Evolutionary conservation across 2,797 vertebrate species (phyloP), one percentile per base, ranked within the genome.

Genomic region (Acestrorhynchus altus): DNA sequence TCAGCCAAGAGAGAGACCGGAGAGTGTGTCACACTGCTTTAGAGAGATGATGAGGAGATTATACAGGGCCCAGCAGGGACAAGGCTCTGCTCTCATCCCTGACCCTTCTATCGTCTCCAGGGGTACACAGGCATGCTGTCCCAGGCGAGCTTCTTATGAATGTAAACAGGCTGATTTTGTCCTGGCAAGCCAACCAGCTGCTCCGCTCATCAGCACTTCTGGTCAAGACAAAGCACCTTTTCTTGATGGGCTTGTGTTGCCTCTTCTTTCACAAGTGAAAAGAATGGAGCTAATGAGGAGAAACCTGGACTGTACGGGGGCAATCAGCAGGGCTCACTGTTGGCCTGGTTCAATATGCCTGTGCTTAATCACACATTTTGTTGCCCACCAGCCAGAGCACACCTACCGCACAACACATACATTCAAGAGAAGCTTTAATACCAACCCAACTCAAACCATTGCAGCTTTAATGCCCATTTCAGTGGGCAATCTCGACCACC

Each of bases 31-130:
- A 11, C 26, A 66, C 8, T 51, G 31, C 69, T 80, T 65, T 56
- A 35, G 42, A 83, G 40, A 68, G 18, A 61, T 46, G 74, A 78
- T 64, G 66, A 78, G 49, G 63, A 78, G 69, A 78, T 78, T 75
- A 80, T 67, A 40, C 26, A 35, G 26, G 26, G 61, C 66, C 28
- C 54, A 12, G 42, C 52, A 39, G 28, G 44, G 20, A 6, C n/a
- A 0, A 22, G 56, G 60, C 13, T 51, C 20, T 46, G 39, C 42
- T 67, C 44, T 40, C 1, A 47, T 46, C 52, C 22, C 66, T 71
- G n/a, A 49, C 18, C 52, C 49, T 59, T 56, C 66, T 22, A 5
- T n/a, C 40, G 16, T 26, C 47, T 70, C 20, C 22, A 4, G 42
- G 44, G 52, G 46, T 54, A 52, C 39, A 26, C 8, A 0, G 10